Base-by-base conservation (phyloP, 2,888 invertebrate genomes). In the Brachylomia viminalis region DNA sequence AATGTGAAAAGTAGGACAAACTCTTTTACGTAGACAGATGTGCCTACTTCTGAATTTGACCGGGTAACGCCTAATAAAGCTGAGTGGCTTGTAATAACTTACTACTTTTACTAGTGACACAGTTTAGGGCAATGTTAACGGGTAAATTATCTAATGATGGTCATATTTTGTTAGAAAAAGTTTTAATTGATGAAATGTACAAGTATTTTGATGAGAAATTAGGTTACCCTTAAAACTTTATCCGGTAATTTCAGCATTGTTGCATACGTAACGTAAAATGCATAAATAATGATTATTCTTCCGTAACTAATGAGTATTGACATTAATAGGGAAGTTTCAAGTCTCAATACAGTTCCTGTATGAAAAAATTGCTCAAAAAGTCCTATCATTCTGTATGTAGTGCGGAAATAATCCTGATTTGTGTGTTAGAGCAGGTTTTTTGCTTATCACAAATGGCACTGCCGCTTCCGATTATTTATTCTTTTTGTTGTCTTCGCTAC, bases 51-150 rank as follows among this genome's bases (percentile, higher is more conserved):
- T 68, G 17, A 23, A 82, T 84, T 85, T 71, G 72, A 78, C 47
- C 72, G 78, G 66, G 65, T 79, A 71, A 70, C 69, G 52, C 69
- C n/a, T 65, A 77, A 85, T 84, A 76, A 84, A 80, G 61, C 59
- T 75, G 72, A 85, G 75, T 82, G 79, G 71, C 52, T 77, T 81
- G 80, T 56, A 74, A 80, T 78, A 87, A 79, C 27, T 61, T 27
- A 23, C 77, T 79, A 80, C 76, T 86, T 83, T 82, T 80, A 80
- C 75, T 64, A 65, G 38, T 82, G 78, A 86, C 83, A 84, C 66
- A 71, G 77, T 82, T 78, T 71, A 78, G 66, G 69, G 74, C 64
- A 77, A 74, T 75, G 64, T 23, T 58, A 52, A 76, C n/a, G 45
- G 52, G 49, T 74, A 71, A 45, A 59, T 67, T 76, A 72, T 68